Percentiles rank a stretch among this genome's conserved stretches.
Evolutionary conservation across 2,113 vertebrate species (phyloP).

Genomic region (Mormyrus iriodes): DNA sequence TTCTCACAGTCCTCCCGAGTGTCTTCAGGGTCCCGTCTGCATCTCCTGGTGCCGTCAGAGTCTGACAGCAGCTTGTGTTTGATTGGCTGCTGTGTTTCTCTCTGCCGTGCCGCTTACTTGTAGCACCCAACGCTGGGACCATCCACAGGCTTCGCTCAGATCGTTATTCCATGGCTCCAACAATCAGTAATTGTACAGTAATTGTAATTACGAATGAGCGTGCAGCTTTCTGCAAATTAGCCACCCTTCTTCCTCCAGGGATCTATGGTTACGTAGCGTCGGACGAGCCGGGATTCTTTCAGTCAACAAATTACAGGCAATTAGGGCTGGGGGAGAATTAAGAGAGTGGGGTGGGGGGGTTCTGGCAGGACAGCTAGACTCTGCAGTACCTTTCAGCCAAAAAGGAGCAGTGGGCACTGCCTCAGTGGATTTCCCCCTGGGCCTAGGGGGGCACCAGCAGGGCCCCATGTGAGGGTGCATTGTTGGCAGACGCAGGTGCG

Average conservation of each 20-base stretch:
- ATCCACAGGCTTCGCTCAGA: not conserved
- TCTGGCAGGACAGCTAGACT: constrained; percentile 60
- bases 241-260: constrained; percentile 35
- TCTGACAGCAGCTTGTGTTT: not conserved
- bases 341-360: constrained; percentile 38
- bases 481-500: constrained; percentile 23
- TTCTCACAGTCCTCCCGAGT: not conserved
- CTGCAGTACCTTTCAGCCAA: constrained; percentile 29
- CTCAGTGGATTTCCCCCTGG: constrained; percentile 53
- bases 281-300: constrained; percentile 63
- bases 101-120: not conserved
- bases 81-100: not conserved
- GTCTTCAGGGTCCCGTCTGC: not conserved
- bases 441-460: constrained; percentile 34
- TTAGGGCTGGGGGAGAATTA: constrained; percentile 67
- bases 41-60: not conserved
- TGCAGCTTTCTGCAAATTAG: constrained; percentile 19
- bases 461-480: constrained; percentile 24
- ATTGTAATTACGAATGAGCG: not conserved
- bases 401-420: constrained; percentile 30
- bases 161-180: not conserved
- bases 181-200: not conserved
- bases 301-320: constrained; percentile 59
- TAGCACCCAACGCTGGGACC: not conserved
- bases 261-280: constrained; percentile 57